phyloP scores from a whole-genome alignment of 2,888 invertebrate species.

The Brachycybe producta region DNA sequence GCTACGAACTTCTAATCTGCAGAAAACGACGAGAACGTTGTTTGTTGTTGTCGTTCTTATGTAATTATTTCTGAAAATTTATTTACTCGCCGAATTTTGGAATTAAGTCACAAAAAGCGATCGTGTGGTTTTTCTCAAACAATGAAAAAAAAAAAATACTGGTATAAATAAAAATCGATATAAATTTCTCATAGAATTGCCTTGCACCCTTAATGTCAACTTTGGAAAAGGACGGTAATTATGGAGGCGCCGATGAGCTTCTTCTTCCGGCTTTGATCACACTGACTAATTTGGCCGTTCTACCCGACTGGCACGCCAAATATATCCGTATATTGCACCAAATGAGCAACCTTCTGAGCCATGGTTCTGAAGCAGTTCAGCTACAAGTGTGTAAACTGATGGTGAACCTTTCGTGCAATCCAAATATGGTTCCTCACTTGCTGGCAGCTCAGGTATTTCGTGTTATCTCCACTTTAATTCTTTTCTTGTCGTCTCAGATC shows the following conservation, averaged over 20 bases:
- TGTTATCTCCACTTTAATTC: too few species aligned
- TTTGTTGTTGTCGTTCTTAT: too few species aligned
- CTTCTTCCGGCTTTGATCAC: constrained; percentile 39
- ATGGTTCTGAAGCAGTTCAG: constrained; percentile 33
- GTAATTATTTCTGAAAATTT: too few species aligned
- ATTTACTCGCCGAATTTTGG: too few species aligned
- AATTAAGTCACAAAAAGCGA: too few species aligned
- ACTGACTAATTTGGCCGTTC: constrained; percentile 41
- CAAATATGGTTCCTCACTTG: constrained; percentile 44
- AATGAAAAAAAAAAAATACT: too few species aligned
- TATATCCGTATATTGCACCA: constrained; percentile 38
- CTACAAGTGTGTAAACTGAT: constrained; percentile 43
- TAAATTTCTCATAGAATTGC: constrained; percentile 10
- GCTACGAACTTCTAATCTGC: too few species aligned
- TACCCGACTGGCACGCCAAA: constrained; percentile 38
- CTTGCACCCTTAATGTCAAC: constrained; percentile 11
- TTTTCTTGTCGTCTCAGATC: neutral
- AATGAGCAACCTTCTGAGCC: constrained; percentile 38
- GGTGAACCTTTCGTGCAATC: constrained; percentile 45
- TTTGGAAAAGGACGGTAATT: neutral
- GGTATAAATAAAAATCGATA: too few species aligned
- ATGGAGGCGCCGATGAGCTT: constrained; percentile 1
- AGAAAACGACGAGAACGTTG: too few species aligned
- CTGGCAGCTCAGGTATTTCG: constrained; percentile 44
- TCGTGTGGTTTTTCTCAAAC: too few species aligned